phyloP scores from a whole-genome alignment of 2,888 invertebrate species.

The Leucophenga montana region DNA sequence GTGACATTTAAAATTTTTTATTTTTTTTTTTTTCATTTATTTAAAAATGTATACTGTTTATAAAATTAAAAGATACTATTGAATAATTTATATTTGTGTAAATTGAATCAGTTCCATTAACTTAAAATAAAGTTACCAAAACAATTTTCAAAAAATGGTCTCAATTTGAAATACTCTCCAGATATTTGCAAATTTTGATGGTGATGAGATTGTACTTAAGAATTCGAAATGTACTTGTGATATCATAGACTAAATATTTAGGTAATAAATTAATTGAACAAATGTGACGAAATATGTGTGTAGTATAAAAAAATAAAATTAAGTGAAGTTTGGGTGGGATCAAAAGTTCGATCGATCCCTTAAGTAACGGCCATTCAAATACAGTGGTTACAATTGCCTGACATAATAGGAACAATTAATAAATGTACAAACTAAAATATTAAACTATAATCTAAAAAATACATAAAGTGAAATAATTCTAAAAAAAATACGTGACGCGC shows the following conservation, averaged over 20 bases:
- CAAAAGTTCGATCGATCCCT: conserved; percentile 34
- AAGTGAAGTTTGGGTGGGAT: conserved; percentile 5
- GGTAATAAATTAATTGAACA: neutral
- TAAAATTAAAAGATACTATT: conserved; percentile 36
- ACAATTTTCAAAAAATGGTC: neutral
- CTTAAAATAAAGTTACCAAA: conserved; percentile 50
- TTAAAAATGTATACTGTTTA: conserved; percentile 41
- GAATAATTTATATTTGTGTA: conserved; percentile 45
- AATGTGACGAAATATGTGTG: neutral
- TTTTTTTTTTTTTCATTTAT: conserved; percentile 40
- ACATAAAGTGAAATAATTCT: conserved; percentile 31
- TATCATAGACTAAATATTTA: neutral
- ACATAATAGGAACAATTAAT: conserved; percentile 61
- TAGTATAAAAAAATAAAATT: neutral
- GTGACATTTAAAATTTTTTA: too few relatives aligned
- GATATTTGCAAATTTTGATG: neutral
- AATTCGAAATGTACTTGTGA: neutral
- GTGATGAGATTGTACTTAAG: neutral
- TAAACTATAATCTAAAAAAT: conserved; percentile 36
- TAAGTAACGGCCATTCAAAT: conserved; percentile 62
- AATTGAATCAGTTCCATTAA: conserved; percentile 56
- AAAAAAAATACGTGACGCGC: conserved; percentile 2
- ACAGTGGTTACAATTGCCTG: conserved; percentile 50
- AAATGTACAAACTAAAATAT: conserved; percentile 44
- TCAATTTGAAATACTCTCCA: conserved; percentile 21